A percentile compares a stretch with the other conserved stretches of the same genome.
phyloP scores from a whole-genome alignment of 2,797 vertebrate genomes.

The Monodelphis domestica region DNA sequence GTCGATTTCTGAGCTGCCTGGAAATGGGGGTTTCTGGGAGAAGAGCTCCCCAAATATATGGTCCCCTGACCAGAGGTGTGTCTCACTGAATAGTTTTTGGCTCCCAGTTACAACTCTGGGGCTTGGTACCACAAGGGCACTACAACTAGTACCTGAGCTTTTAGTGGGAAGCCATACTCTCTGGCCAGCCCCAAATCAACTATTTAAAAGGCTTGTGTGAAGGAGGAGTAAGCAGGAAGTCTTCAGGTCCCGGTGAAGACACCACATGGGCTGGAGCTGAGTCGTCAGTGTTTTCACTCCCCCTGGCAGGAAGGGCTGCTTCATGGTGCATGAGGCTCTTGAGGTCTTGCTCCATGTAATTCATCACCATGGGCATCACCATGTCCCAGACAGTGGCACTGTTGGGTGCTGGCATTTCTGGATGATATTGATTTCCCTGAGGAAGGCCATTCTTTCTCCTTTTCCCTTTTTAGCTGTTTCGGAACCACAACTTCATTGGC shows the following conservation, averaged over 20 bases:
- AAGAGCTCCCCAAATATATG: constrained; percentile 96
- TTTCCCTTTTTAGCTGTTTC: constrained; percentile 97
- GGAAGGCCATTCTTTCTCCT: constrained; percentile 98
- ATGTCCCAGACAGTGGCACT: constrained; percentile 98
- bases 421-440: constrained; percentile 98
- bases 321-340: constrained; percentile 99
- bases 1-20: constrained; percentile 88
- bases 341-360: constrained; percentile 97
- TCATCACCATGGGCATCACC: constrained; percentile 99
- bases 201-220: constrained; percentile 96
- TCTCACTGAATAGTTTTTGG: constrained; percentile 87
- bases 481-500: constrained; percentile 97
- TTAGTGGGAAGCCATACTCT: constrained; percentile 91
- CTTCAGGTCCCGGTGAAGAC: constrained; percentile 96
- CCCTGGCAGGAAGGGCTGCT: constrained; percentile 97
- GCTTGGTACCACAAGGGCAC: not conserved
- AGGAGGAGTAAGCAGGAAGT: constrained; percentile 96
- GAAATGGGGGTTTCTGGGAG: constrained; percentile 95
- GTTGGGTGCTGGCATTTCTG: constrained; percentile 96
- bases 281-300: constrained; percentile 99
- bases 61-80: constrained; percentile 98
- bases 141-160: constrained; percentile 85
- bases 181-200: constrained; percentile 69
- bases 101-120: not conserved
- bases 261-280: constrained; percentile 94